phyloP scores from a whole-genome alignment of 2,113 vertebrate species.

The Caranx melampygus region DNA sequence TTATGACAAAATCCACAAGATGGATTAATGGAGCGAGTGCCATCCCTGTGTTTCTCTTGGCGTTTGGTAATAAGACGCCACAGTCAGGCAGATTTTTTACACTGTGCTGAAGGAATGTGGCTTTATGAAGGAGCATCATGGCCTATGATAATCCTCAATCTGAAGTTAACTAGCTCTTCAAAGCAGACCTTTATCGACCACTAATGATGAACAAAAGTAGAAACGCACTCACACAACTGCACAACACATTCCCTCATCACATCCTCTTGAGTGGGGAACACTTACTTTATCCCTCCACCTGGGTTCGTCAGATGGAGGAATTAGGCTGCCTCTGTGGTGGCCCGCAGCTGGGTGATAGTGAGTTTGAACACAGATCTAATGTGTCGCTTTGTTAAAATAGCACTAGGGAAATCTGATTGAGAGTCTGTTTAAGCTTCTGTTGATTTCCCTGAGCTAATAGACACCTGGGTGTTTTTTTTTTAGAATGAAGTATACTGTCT shows the following conservation, averaged over 20 bases:
- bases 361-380: slow-evolving; percentile 56
- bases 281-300: slow-evolving; percentile 73
- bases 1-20: background rate
- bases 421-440: background rate
- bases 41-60: background rate
- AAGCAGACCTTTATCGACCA: background rate
- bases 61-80: background rate
- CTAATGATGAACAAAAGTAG: slow-evolving; percentile 12
- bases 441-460: slow-evolving; percentile 3
- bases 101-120: background rate
- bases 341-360: slow-evolving; percentile 41
- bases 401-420: slow-evolving; percentile 16
- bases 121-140: background rate
- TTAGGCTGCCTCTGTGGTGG: slow-evolving; percentile 57
- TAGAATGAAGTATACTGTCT: background rate
- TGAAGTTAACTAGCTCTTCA: slow-evolving; percentile 2
- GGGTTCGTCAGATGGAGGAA: slow-evolving; percentile 73
- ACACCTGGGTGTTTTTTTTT: slow-evolving; percentile 11
- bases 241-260: slow-evolving; percentile 46
- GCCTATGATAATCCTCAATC: background rate
- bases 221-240: background rate
- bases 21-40: slow-evolving; percentile 1
- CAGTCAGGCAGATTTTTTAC: background rate
- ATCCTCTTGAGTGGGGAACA: slow-evolving; percentile 51
- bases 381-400: slow-evolving; percentile 36